Conservation (phyloP, 2,888 invertebrate genomes). For the Thalpophila matura region DNA sequence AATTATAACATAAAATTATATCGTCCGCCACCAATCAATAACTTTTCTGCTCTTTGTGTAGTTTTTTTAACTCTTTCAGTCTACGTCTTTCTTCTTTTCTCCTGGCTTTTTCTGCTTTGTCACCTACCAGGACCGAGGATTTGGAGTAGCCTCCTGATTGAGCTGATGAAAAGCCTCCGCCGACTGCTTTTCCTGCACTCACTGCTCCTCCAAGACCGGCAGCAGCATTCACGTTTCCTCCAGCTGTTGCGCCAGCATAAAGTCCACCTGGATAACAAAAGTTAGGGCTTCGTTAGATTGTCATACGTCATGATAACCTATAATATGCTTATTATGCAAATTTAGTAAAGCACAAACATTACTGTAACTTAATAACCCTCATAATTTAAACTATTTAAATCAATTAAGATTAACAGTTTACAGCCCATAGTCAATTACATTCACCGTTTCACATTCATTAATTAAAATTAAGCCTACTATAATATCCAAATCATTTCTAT, state of each 20-base stretch:
- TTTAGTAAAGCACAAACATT: no score
- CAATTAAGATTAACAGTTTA: constrained; percentile 14
- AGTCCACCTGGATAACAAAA: constrained; percentile 81
- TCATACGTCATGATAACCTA: no score
- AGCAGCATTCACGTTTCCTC: constrained; percentile 87
- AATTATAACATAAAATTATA: constrained; percentile 8
- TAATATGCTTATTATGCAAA: no score
- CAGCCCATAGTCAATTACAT: neutral
- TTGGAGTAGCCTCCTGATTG: constrained; percentile 80
- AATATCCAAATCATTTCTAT: constrained; percentile 30
- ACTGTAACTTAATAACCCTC: no score
- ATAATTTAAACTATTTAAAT: constrained; percentile 10
- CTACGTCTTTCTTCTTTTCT: constrained; percentile 76
- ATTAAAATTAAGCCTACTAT: neutral
- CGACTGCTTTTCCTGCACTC: constrained; percentile 76
- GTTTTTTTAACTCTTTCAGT: constrained; percentile 67
- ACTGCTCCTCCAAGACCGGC: constrained; percentile 89
- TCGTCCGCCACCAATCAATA: constrained; percentile 44
- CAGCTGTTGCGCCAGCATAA: constrained; percentile 91
- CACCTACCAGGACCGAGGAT: constrained; percentile 82
- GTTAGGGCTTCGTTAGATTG: neutral
- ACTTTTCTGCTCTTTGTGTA: constrained; percentile 45
- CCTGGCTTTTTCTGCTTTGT: constrained; percentile 67
- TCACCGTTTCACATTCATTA: constrained; percentile 7
- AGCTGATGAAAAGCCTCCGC: constrained; percentile 83